Evolutionary conservation across 2,113 vertebrate genomes (phyloP).

Genomic region (Macaca fascicularis): DNA sequence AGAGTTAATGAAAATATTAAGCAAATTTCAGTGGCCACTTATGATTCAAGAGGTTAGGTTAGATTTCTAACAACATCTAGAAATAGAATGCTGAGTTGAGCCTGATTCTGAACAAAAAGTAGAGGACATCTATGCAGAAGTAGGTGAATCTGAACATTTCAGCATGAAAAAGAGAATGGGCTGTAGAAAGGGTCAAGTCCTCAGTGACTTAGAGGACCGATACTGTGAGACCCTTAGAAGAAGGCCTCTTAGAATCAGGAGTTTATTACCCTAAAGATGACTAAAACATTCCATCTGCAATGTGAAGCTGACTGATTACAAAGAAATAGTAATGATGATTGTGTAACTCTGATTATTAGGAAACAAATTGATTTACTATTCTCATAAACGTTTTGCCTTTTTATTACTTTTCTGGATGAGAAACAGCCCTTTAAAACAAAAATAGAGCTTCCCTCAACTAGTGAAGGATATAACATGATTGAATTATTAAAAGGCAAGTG

Average conservation of each 20-base stretch:
- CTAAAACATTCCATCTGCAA: not conserved
- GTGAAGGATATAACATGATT: not conserved
- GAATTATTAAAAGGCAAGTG: not conserved
- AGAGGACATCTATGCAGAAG: not conserved
- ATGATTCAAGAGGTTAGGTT: not conserved
- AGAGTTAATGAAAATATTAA: not conserved
- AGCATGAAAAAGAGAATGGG: not conserved
- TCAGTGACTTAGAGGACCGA: not conserved
- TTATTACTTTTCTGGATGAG: slow-evolving; percentile 43
- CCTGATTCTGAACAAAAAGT: not conserved
- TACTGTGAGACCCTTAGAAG: not conserved
- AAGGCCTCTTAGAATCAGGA: not conserved
- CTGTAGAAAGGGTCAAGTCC: not conserved
- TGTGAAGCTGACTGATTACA: not conserved
- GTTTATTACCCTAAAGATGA: not conserved
- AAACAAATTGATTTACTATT: not conserved
- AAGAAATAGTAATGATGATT: not conserved
- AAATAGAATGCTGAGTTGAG: not conserved
- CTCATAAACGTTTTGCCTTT: not conserved
- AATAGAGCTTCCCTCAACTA: not conserved
- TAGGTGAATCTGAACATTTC: not conserved
- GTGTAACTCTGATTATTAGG: not conserved
- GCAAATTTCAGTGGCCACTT: not conserved
- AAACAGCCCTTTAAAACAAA: slow-evolving; percentile 7
- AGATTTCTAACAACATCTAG: not conserved